phyloP scores from a whole-genome alignment of 2,113 vertebrate genomes.

The Prunella himalayana region DNA sequence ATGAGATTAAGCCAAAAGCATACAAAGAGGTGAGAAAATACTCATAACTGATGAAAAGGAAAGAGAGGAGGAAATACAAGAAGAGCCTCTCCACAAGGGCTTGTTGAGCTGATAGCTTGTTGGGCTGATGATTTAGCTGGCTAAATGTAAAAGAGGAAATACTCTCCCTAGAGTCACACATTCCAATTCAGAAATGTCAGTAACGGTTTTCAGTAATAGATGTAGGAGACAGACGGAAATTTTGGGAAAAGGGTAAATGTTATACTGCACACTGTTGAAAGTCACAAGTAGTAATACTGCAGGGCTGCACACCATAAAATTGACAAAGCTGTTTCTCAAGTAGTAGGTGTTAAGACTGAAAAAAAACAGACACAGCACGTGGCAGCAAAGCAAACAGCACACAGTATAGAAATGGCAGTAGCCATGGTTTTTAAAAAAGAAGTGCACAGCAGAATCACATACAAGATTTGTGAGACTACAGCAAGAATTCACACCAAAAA shows the following conservation, averaged over 20 bases:
- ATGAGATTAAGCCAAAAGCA: neutral
- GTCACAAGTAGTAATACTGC: conserved; percentile 6
- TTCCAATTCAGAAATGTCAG: conserved; percentile 21
- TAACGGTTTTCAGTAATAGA: neutral
- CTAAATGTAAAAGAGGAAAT: conserved; percentile 4
- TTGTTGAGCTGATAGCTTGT: neutral
- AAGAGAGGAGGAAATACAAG: neutral
- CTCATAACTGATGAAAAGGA: neutral
- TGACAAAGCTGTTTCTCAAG: neutral
- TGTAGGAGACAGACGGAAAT: neutral
- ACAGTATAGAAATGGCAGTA: neutral
- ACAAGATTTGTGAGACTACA: neutral
- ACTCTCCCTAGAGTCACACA: neutral
- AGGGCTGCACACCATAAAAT: neutral
- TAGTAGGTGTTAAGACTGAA: conserved; percentile 3
- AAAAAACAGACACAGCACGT: neutral
- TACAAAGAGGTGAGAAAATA: neutral
- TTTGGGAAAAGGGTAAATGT: conserved; percentile 3
- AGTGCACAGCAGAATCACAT: neutral
- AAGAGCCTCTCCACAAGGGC: neutral
- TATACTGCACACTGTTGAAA: neutral
- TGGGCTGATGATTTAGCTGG: neutral
- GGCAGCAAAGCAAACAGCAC: neutral
- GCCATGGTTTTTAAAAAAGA: neutral
- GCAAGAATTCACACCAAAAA: neutral